Evolutionary conservation across 2,797 vertebrate species (phyloP), one percentile per base, ranked within the genome.

Genomic region (Acrossocheilus fasciatus): DNA sequence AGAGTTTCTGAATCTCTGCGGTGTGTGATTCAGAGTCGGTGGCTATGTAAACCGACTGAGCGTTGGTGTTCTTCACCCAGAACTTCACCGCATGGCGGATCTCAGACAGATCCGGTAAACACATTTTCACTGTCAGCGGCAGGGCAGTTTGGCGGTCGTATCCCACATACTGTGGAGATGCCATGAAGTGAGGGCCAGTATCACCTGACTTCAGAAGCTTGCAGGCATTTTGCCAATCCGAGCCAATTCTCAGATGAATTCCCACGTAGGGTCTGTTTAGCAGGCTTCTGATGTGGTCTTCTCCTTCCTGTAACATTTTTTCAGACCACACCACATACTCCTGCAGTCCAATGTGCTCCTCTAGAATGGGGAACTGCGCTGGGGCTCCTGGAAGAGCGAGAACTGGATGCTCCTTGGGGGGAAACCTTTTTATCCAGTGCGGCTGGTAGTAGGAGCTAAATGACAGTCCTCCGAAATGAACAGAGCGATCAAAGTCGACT

Each of bases 221-320:
- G 57, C 98, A 99, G 4, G 98, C 98, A 0, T 98, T 99, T 93
- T 96, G 96, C 98, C 98, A 99, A 91, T 99, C 98, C 0, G 96
- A 96, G 90, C 98, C 98, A 0, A 99, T 97, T 90, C 98, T 93
- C 86, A 99, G 94, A 89, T 99, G 98, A 74, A 98, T 95, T 75
- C 96, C 96, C 0, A 99, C 93, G 0, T 97, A 99, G 0, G 98
- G 98, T 74, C 97, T 91, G 88, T 91, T 43, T 86, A 99, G 96
- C 87, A 95, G 93, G 0, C 92, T 70, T 0, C 78, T 88, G 23
- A 99, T 98, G 4, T 95, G 93, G 30, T 91, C 91, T 30, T 98
- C 95, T 73, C 96, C 98, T 26, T 95, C 95, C 89, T 90, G 85
- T 68, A 93, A 96, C 92, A 99, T 95, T 2, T 89, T 93, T 0